These are phyloP conservation scores for Ochropleura plecta DNA, from an alignment of 2,888 invertebrate genomes.

Conservation along the genomic window DNA sequence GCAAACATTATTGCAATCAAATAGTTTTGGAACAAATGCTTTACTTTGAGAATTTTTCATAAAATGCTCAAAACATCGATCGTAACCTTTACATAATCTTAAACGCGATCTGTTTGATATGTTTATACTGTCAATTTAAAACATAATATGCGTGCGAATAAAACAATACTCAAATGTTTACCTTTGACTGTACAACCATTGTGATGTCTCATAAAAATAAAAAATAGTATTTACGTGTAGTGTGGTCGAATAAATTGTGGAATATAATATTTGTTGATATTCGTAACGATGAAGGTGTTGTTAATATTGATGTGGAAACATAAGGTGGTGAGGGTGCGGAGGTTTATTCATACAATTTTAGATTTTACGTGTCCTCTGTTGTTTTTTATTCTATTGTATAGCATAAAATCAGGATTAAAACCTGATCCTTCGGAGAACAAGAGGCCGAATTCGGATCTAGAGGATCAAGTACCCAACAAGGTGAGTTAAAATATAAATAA, in stretches of 20 bases:
- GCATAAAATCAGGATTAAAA: conserved; percentile 5
- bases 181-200: conserved; percentile 29
- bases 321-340: conserved; percentile 66
- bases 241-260: conserved; percentile 12
- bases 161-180: conserved; percentile 33
- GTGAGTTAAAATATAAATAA: conserved; percentile 25
- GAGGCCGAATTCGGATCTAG: accelerated
- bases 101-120: background rate
- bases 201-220: conserved; percentile 13
- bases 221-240: conserved; percentile 26
- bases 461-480: conserved; percentile 30
- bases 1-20: background rate
- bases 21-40: background rate
- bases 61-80: background rate
- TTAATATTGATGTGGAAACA: conserved; percentile 76
- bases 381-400: conserved; percentile 40
- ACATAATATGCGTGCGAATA: conserved; percentile 13
- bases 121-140: background rate
- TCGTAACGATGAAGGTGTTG: conserved; percentile 55
- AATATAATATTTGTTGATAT: conserved; percentile 23
- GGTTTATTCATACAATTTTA: conserved; percentile 34
- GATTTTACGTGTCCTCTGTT: conserved; percentile 31
- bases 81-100: background rate
- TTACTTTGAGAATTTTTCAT: background rate
- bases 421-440: background rate